These are phyloP conservation scores for Platichthys stellatus DNA, from an alignment of 2,113 vertebrate genomes.

Conservation along the genomic window DNA sequence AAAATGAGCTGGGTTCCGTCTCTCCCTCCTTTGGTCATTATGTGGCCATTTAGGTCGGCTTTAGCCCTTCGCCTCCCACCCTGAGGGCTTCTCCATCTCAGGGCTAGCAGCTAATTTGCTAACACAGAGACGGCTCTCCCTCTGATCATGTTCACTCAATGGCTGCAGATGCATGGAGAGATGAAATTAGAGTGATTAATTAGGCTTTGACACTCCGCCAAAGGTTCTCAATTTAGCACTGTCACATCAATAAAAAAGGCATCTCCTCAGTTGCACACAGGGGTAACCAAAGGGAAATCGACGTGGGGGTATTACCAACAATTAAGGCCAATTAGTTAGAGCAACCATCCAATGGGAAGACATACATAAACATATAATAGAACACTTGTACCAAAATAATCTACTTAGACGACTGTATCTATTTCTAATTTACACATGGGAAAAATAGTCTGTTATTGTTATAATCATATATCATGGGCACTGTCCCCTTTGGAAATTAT, in stretches of 20 bases:
- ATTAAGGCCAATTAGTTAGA: constrained; percentile 83
- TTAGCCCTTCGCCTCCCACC: constrained; percentile 72
- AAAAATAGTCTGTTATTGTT: background rate
- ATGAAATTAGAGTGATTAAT: constrained; percentile 85
- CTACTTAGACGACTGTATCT: background rate
- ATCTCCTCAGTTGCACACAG: constrained; percentile 68
- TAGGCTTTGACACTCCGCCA: constrained; percentile 82
- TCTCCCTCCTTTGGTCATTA: constrained; percentile 72
- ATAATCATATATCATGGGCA: background rate
- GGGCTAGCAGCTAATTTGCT: constrained; percentile 80
- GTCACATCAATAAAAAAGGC: constrained; percentile 85
- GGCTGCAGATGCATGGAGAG: constrained; percentile 69
- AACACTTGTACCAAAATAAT: constrained; percentile 21
- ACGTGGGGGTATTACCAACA: constrained; percentile 80
- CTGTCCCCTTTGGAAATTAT: background rate
- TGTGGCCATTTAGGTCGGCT: constrained; percentile 75
- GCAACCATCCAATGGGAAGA: constrained; percentile 62
- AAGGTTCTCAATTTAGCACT: constrained; percentile 84
- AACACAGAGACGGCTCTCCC: constrained; percentile 64
- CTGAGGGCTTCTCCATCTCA: constrained; percentile 77
- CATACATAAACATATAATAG: constrained; percentile 61
- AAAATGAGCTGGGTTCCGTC: constrained; percentile 65
- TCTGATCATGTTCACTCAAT: constrained; percentile 77
- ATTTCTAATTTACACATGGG: background rate
- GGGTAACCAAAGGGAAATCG: constrained; percentile 75